phyloP scores from a whole-genome alignment of 2,888 invertebrate genomes.

The Amorpha juglandis region DNA sequence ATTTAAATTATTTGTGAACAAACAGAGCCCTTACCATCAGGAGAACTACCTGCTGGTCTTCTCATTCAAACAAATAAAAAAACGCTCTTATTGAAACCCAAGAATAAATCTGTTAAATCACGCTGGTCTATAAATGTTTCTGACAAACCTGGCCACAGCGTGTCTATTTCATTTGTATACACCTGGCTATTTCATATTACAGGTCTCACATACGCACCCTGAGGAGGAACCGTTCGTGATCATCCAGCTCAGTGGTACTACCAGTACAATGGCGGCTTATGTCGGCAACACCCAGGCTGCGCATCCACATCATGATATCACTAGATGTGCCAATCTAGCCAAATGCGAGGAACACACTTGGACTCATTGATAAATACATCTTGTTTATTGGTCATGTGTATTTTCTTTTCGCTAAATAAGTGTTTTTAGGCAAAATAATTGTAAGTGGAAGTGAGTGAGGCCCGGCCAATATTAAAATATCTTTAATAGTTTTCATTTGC shows the following conservation, averaged over 20 bases:
- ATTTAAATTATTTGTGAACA: no score
- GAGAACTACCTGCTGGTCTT: no score
- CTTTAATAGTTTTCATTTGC: no score
- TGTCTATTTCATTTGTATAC: not conserved
- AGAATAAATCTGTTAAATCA: no score
- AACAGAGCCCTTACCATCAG: no score
- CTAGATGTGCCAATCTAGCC: constrained; percentile 5
- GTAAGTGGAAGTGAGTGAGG: no score
- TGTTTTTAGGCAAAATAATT: no score
- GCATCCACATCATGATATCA: not conserved
- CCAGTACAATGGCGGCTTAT: constrained; percentile 8
- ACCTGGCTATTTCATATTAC: not conserved
- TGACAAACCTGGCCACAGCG: no score
- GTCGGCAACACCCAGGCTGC: not conserved
- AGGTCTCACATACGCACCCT: not conserved
- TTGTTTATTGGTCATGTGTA: not conserved
- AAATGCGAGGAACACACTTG: constrained; percentile 11
- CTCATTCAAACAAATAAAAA: no score
- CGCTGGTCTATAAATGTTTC: no score
- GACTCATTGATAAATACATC: not conserved
- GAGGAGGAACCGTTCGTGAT: not conserved
- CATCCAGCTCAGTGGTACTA: not conserved
- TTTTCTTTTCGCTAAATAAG: not conserved
- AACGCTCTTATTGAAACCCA: no score
- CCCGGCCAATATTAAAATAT: no score